Conservation (phyloP, 2,797 vertebrate genomes). For the Diglossa cyanea region DNA sequence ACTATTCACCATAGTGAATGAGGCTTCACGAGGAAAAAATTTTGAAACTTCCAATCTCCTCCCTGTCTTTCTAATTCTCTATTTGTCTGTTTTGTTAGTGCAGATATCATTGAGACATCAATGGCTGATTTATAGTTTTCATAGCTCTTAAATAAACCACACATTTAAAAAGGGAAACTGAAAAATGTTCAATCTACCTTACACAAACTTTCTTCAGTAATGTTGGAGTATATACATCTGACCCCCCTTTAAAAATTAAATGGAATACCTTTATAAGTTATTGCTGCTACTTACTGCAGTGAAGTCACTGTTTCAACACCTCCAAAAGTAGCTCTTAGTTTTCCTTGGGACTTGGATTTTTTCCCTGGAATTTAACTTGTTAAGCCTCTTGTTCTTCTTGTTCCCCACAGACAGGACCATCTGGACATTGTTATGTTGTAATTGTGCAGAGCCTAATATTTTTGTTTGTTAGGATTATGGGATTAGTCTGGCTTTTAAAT, state of each 20-base stretch:
- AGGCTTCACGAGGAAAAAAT: not conserved
- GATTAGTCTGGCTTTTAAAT: conserved; percentile 69
- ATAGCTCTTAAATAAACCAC: not conserved
- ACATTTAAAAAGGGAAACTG: not conserved
- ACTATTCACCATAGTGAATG: not conserved
- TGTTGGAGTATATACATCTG: not conserved
- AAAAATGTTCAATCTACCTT: not conserved
- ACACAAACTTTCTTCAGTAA: not conserved
- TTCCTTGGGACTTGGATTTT: not conserved
- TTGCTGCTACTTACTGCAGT: not conserved
- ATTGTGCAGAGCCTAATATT: conserved; percentile 48
- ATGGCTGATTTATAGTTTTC: not conserved
- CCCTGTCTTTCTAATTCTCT: not conserved
- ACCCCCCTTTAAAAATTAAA: not conserved
- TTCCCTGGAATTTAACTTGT: not conserved
- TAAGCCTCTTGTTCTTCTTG: conserved; percentile 15
- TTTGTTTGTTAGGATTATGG: conserved; percentile 57
- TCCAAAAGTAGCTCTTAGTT: not conserved
- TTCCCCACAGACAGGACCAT: conserved; percentile 31
- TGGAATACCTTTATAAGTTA: not conserved
- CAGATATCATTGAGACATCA: not conserved
- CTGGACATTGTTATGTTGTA: conserved; percentile 38
- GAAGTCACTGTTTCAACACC: not conserved
- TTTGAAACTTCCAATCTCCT: not conserved
- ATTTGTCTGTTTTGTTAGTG: not conserved